Evolutionary conservation across 1,140 invertebrate genomes (phyloP), one percentile per base, ranked within the genome.

Genomic region (Sinonovacula constricta): DNA sequence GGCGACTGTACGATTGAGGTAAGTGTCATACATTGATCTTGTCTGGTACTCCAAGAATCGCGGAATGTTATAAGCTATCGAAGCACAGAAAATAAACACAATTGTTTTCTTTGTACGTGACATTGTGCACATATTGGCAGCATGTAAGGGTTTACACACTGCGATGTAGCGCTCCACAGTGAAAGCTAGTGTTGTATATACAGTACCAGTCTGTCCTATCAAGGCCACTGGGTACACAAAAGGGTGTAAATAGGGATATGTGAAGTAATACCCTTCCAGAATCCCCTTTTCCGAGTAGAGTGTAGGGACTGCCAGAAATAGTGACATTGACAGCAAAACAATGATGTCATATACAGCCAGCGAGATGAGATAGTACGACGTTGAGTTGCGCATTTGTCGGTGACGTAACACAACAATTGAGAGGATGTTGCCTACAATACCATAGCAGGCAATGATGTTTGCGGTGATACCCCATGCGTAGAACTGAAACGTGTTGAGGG

Each of bases 201-300:
- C 97, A 24, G 96, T 97, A 28, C 96, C 96, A 92, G 91, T 95
- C 81, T 93, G 97, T 24, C 96, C 94, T 14, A 93, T 92, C 18
- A 95, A 88, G 91, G 94, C 94, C 33, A 93, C 86, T 0, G 91
- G 93, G 74, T 94, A 93, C 3, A 91, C 92, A 67, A 88, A 88
- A 24, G 92, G 89, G 59, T 92, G 90, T 86, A 92, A 92, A 88
- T 94, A 94, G 24, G 66, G 36, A 54, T 84, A 86, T 31, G 88
- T 75, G 60, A 76, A 79, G 49, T 81, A 83, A 87, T 95, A 95
- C 91, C 92, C 96, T 81, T 93, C 93, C 83, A 94, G 62, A 95
- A 92, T n/a, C 92, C 92, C 94, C 0, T 95, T 96, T 86, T 96
- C 96, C 0, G 94, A 94, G 89, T 95, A 95, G 39, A 99, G 94